Conservation (phyloP, 92 coral and sea anemone genomes). For the Muricea muricata region DNA sequence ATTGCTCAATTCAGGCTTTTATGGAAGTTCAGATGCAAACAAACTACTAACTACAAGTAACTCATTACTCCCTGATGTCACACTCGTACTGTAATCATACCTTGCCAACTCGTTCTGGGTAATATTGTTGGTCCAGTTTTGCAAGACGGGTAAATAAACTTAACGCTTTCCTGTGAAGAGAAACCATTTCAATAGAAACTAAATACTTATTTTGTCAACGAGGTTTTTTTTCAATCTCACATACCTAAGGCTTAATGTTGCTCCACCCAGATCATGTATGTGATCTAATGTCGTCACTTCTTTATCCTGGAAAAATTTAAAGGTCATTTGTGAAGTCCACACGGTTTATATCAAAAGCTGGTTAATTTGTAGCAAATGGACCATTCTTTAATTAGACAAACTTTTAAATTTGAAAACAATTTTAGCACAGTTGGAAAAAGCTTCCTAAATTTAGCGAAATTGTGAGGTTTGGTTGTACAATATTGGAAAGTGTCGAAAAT, state of each 20-base stretch:
- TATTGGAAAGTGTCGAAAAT: no score
- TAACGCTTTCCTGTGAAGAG: slow-evolving; percentile 73
- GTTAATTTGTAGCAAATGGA: background rate
- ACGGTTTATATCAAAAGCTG: background rate
- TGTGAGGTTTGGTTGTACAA: no score
- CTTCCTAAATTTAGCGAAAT: no score
- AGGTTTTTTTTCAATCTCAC: background rate
- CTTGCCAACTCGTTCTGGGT: slow-evolving; percentile 98
- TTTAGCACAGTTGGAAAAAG: no score
- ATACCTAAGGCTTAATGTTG: slow-evolving; percentile 79
- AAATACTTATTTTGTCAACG: no score
- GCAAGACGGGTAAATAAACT: slow-evolving; percentile 78
- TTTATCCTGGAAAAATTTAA: slow-evolving; percentile 53
- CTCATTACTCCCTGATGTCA: no score
- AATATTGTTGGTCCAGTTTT: slow-evolving; percentile 86
- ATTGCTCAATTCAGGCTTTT: no score
- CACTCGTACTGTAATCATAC: no score
- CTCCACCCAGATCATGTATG: slow-evolving; percentile 90
- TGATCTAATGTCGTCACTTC: slow-evolving; percentile 92
- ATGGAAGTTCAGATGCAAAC: no score
- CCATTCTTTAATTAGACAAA: no score
- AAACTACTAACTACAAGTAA: no score
- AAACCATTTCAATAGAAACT: background rate
- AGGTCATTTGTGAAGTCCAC: background rate
- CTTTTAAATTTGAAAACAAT: no score